Evolutionary conservation across 2,113 vertebrate species (phyloP), one percentile per base, ranked within the genome.

Genomic region (Protomyctophum bolini): DNA sequence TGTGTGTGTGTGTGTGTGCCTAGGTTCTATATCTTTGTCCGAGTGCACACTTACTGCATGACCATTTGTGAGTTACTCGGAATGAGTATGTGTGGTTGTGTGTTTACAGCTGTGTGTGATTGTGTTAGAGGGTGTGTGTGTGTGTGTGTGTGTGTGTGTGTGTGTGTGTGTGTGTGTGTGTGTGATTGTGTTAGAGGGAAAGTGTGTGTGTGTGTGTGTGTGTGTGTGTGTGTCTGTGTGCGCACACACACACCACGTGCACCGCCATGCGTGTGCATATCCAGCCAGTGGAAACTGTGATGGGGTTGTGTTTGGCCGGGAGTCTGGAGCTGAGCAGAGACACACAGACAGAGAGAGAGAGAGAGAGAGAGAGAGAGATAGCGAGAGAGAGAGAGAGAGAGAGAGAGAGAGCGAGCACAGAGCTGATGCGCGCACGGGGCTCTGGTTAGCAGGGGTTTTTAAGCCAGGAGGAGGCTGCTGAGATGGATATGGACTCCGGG

Each of bases 221-320:
- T 41, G 10, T 60, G 1, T 41, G 58, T 59, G 58, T 41, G 21
- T 33, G 21, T 3, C 21, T 41, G 10, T 60, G 21, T 12, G 8
- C 21, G 15, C 12, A 41, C 33, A 4, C 33, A 4, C 2, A 41
- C 5, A 6, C 33, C 33, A 41, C 33, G 5, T 41, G 33, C 33
- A 41, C 33, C 3, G 3, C 33, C 33, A 3, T 41, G 33, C 33
- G 33, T 41, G 58, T 89, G 84, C 90, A 86, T 88, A 79, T 91
- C 79, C 83, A 88, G 83, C 83, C 84, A 90, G 89, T 86, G 89
- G 89, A 92, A 92, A 92, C 77, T 87, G 86, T 87, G 88, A 91
- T 90, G 75, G 70, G 56, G 21, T 46, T 70, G 91, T 88, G 82
- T 79, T 84, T 86, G 88, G 86, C 88, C 88, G 84, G 74, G 86